phyloP scores from a whole-genome alignment of 2,113 vertebrate species.

The Arizona elegans region DNA sequence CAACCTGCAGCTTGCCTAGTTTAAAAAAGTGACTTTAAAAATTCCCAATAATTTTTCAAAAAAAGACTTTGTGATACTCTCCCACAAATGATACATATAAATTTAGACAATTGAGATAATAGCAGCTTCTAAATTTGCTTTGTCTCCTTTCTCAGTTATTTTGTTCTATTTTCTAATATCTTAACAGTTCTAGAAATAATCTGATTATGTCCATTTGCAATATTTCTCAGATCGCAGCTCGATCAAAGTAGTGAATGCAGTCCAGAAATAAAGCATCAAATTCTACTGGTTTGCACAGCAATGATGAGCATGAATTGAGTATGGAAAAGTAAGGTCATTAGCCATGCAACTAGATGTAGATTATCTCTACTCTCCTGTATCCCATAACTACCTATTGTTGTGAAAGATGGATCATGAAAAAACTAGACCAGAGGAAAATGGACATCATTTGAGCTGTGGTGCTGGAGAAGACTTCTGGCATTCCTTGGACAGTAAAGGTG shows the following conservation, averaged over 20 bases:
- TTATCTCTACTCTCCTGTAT: background rate
- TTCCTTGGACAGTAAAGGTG: background rate
- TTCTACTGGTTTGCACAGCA: background rate
- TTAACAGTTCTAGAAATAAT: background rate
- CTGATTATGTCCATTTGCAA: background rate
- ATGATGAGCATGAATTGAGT: background rate
- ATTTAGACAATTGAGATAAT: background rate
- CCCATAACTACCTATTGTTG: background rate
- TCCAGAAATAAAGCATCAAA: background rate
- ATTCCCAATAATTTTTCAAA: background rate
- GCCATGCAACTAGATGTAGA: background rate
- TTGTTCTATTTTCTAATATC: background rate
- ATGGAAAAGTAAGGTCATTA: background rate
- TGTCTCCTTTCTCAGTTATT: background rate
- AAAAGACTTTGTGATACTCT: background rate
- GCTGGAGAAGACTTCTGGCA: background rate
- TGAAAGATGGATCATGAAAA: background rate
- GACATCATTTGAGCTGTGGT: background rate
- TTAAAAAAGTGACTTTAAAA: background rate
- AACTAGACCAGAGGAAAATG: background rate
- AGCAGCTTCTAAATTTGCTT: background rate
- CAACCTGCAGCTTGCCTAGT: background rate
- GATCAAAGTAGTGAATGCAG: background rate
- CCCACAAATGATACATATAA: background rate
- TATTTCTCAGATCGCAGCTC: background rate